phyloP scores from a whole-genome alignment of 2,797 vertebrate genomes.

The Pogonophryne albipinna region DNA sequence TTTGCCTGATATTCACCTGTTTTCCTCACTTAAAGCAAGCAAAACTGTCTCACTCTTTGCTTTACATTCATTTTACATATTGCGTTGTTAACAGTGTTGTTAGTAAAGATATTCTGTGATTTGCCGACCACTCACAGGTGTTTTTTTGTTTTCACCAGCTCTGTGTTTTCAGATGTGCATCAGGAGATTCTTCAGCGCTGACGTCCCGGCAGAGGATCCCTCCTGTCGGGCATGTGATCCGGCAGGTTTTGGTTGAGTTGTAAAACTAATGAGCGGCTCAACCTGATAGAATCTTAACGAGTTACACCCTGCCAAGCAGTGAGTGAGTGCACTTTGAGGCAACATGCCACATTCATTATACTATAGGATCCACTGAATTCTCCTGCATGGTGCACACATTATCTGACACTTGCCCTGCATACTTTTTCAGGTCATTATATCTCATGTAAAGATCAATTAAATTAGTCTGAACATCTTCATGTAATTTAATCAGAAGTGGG shows the following conservation, averaged over 20 bases:
- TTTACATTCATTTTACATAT: not conserved
- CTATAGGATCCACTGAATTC: not conserved
- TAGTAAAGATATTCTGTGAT: not conserved
- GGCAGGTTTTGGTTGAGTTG: constrained; percentile 42
- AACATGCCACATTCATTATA: constrained; percentile 14
- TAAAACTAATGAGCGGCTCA: constrained; percentile 50
- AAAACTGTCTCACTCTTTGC: not conserved
- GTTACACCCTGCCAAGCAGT: constrained; percentile 33
- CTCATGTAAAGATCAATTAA: constrained; percentile 12
- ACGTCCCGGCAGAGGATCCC: constrained; percentile 46
- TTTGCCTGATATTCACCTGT: not conserved
- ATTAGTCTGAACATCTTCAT: constrained; percentile 33
- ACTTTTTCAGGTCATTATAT: constrained; percentile 2
- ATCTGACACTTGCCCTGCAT: not conserved
- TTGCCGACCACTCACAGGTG: not conserved
- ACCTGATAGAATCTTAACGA: constrained; percentile 44
- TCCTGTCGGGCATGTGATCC: constrained; percentile 31
- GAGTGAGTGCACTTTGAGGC: constrained; percentile 36
- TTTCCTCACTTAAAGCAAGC: not conserved
- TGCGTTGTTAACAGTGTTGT: not conserved
- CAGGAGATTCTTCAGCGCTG: constrained; percentile 39
- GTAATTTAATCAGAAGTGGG: constrained; percentile 48
- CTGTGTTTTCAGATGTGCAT: constrained; percentile 39
- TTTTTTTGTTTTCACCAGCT: not conserved
- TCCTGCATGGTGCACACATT: not conserved